Percentiles rank a stretch among this genome's conserved stretches.
Evolutionary conservation across 2,113 vertebrate species (phyloP).

Genomic region (Phalacrocorax carbo): DNA sequence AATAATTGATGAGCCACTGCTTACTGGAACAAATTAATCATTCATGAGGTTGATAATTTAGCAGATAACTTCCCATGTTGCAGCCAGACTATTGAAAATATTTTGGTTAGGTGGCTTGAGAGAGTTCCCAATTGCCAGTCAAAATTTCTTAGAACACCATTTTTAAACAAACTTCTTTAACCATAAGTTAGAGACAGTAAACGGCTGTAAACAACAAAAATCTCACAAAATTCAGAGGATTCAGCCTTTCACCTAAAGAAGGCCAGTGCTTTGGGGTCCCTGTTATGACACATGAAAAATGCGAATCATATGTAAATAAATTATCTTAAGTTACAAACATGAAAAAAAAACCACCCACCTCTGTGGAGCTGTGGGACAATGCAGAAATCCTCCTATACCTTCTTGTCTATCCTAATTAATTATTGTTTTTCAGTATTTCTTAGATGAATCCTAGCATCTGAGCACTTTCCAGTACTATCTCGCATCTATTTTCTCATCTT

Average conservation of each 20-base stretch:
- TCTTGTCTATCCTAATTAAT: neutral
- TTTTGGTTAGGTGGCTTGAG: neutral
- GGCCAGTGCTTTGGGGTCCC: neutral
- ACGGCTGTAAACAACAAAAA: neutral
- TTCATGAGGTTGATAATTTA: neutral
- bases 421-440: neutral
- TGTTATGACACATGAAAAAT: neutral
- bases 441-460: neutral
- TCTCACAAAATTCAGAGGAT: neutral
- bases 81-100: neutral
- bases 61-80: neutral
- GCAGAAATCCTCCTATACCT: neutral
- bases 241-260: neutral
- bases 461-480: neutral
- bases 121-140: neutral
- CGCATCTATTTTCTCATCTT: neutral
- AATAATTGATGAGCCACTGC: neutral
- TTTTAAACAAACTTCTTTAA: neutral
- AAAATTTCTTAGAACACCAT: neutral
- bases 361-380: neutral
- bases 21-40: slow-evolving; percentile 4
- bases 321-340: neutral
- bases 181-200: too few species aligned
- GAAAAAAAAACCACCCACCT: neutral
- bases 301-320: neutral